A percentile compares a stretch with the other conserved stretches of the same genome.
Evolutionary conservation across 2,888 invertebrate genomes (phyloP).

Genomic region (Odontocolon sp.): DNA sequence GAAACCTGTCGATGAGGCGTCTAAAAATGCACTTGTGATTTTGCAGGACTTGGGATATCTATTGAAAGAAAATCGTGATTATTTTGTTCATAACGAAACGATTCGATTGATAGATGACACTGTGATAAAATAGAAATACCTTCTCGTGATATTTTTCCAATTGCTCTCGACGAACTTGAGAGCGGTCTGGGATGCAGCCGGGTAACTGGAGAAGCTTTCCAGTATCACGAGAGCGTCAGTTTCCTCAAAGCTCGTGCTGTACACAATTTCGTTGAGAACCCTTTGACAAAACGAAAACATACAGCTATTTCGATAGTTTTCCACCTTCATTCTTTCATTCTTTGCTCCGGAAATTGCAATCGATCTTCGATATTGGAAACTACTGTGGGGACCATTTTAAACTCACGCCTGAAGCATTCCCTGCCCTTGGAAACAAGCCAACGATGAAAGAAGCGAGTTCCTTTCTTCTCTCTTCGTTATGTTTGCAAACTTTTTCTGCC

Average conservation of each 20-base stretch:
- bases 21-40: slow-evolving; percentile 69
- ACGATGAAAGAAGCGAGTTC: slow-evolving; percentile 71
- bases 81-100: no score
- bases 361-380: slow-evolving; percentile 44
- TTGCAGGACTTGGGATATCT: slow-evolving; percentile 71
- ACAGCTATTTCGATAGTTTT: slow-evolving; percentile 18
- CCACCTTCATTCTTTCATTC: slow-evolving; percentile 5
- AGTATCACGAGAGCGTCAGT: slow-evolving; percentile 71
- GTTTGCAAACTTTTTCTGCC: slow-evolving; percentile 65
- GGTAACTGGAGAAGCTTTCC: slow-evolving; percentile 70
- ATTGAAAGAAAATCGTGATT: slow-evolving; percentile 15
- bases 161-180: slow-evolving; percentile 71
- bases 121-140: slow-evolving; percentile 60
- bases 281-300: slow-evolving; percentile 59
- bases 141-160: slow-evolving; percentile 71
- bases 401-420: slow-evolving; percentile 76
- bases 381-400: slow-evolving; percentile 33
- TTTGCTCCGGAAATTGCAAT: slow-evolving; percentile 52
- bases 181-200: slow-evolving; percentile 72
- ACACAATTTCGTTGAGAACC: slow-evolving; percentile 72
- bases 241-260: slow-evolving; percentile 65
- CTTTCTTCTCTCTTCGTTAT: slow-evolving; percentile 70
- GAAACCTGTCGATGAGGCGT: slow-evolving; percentile 70
- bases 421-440: slow-evolving; percentile 74
- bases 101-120: no score